Conservation (phyloP, 2,797 vertebrate species). For the Sphenopsis melanotis region DNA sequence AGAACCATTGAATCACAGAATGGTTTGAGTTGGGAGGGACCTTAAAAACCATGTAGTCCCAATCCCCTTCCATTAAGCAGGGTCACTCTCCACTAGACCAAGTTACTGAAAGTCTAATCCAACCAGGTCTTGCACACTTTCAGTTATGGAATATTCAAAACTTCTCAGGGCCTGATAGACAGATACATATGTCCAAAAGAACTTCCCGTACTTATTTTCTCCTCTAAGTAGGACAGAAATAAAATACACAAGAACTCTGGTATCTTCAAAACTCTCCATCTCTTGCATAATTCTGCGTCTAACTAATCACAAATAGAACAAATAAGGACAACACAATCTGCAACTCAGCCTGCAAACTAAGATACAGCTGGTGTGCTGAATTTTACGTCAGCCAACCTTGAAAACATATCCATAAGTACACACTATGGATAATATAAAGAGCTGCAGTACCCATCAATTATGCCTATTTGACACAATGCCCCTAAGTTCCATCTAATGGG, state of each 20-base stretch:
- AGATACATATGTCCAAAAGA: not conserved
- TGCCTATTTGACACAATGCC: not conserved
- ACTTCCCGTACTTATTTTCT: not conserved
- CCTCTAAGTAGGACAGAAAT: not conserved
- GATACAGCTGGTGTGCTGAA: not conserved
- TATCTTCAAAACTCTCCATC: not conserved
- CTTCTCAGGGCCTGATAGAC: not conserved
- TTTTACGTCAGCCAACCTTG: not conserved
- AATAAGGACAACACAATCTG: not conserved
- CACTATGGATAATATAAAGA: not conserved
- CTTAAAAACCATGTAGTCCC: not conserved
- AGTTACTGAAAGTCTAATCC: not conserved
- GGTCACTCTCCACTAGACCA: not conserved
- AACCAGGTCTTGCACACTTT: not conserved
- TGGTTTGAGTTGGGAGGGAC: not conserved
- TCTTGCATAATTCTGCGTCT: not conserved
- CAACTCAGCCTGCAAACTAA: not conserved
- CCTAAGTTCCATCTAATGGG: not conserved
- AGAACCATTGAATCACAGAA: not conserved
- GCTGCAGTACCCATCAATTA: not conserved
- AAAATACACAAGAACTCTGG: not conserved
- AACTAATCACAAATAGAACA: not conserved
- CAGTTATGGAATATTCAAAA: not conserved
- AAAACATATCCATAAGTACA: not conserved
- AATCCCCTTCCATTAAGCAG: not conserved